Percentiles rank a stretch among this genome's conserved stretches.
phyloP scores from a whole-genome alignment of 2,113 vertebrate genomes.

The Poicephalus meyeri region DNA sequence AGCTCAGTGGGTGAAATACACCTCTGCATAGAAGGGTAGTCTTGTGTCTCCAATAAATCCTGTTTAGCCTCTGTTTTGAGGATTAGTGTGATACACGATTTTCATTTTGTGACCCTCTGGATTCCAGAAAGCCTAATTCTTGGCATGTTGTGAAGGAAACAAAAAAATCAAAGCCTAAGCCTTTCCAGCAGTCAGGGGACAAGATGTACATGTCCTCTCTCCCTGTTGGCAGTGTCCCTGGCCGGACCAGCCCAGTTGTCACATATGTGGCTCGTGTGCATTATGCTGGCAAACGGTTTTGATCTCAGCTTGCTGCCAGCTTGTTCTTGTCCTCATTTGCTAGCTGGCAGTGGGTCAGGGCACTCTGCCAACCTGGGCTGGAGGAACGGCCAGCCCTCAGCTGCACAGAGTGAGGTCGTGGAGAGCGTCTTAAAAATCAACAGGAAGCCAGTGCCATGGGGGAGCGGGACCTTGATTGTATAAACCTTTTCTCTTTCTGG shows the following conservation, averaged over 20 bases:
- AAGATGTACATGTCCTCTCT: fast-evolving
- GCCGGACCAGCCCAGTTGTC: neutral
- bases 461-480: neutral
- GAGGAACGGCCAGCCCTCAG: neutral
- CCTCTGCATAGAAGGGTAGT: neutral
- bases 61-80: neutral
- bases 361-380: neutral
- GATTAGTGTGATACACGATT: neutral
- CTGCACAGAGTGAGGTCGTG: neutral
- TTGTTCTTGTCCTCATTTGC: neutral
- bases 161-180: neutral
- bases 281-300: neutral
- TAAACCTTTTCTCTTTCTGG: neutral
- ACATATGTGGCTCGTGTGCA: neutral
- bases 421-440: neutral
- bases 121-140: neutral
- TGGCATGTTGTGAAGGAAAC: neutral
- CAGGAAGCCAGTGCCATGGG: fast-evolving
- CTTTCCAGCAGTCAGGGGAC: neutral
- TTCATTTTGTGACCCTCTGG: neutral
- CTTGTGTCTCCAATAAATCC: neutral
- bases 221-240: fast-evolving
- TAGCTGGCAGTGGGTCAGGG: neutral
- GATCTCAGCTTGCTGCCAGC: neutral
- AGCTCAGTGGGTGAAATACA: neutral